Evolutionary conservation across 2,113 vertebrate species (phyloP).

Genomic region (Antechinus stuartii): DNA sequence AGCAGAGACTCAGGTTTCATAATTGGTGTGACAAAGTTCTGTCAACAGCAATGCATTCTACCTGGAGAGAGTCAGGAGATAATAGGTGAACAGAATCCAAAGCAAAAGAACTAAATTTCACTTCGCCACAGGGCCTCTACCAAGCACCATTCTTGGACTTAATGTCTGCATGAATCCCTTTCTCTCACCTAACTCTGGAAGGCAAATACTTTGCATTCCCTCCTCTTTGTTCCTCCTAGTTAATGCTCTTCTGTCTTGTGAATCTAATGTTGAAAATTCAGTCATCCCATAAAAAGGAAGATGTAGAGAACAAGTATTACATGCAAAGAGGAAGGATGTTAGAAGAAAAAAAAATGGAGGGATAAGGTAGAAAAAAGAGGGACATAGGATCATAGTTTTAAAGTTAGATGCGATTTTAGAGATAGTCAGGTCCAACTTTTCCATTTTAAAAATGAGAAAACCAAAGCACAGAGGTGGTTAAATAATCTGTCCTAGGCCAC

Average conservation of each 20-base stretch:
- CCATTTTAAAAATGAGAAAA: not conserved
- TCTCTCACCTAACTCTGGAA: not conserved
- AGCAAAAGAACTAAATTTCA: not conserved
- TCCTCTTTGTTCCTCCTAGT: not conserved
- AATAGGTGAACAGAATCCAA: not conserved
- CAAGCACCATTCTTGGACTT: not conserved
- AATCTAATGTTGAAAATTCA: not conserved
- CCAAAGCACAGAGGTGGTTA: slow-evolving; percentile 19
- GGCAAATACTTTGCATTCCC: not conserved
- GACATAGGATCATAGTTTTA: too few species aligned
- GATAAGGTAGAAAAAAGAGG: too few species aligned
- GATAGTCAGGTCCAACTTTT: too few species aligned
- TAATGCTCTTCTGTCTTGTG: not conserved
- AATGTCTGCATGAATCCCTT: not conserved
- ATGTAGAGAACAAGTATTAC: not conserved
- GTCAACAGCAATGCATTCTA: not conserved
- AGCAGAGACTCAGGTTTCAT: not conserved
- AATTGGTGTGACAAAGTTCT: not conserved
- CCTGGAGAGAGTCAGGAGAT: not conserved
- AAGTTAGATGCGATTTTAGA: too few species aligned
- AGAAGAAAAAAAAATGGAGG: too few species aligned
- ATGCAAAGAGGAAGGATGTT: not conserved
- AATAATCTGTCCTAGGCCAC: not conserved
- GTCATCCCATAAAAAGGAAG: not conserved
- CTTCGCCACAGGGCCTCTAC: not conserved